Conservation (phyloP, 2,113 vertebrate genomes). For the Oryzias javanicus region DNA sequence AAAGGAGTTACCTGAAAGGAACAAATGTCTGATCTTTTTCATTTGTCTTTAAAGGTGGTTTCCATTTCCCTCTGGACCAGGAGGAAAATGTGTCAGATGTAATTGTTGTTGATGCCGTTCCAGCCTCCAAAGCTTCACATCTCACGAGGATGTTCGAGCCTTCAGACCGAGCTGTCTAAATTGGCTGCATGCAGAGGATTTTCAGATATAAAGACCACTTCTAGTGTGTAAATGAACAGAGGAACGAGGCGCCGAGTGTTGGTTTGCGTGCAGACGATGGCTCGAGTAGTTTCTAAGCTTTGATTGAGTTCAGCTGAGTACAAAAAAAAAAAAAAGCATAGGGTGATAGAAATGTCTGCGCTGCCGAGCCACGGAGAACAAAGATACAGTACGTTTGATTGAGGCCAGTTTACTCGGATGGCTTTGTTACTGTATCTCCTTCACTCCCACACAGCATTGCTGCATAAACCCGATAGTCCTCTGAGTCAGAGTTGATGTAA, state of each 20-base stretch:
- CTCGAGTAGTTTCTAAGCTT: conserved; percentile 20
- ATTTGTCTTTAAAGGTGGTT: conserved; percentile 33
- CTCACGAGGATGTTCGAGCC: conserved; percentile 7
- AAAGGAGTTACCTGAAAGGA: conserved; percentile 42
- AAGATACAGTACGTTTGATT: conserved; percentile 36
- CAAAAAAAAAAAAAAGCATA: not conserved
- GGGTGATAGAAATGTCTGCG: conserved; percentile 22
- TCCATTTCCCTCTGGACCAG: conserved; percentile 30
- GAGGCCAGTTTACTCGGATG: conserved; percentile 33
- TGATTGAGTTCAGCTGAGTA: conserved; percentile 18
- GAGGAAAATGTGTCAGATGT: conserved; percentile 55
- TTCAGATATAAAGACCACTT: conserved; percentile 25
- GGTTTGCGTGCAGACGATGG: conserved; percentile 3
- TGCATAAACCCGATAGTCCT: conserved; percentile 61
- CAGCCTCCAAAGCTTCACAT: conserved; percentile 24
- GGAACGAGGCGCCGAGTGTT: conserved; percentile 10
- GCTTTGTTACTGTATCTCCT: conserved; percentile 57
- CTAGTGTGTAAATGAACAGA: not conserved
- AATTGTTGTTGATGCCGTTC: conserved; percentile 53
- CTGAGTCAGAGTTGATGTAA: conserved; percentile 60
- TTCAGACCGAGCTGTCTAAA: conserved; percentile 31
- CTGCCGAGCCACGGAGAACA: conserved; percentile 11
- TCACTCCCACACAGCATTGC: conserved; percentile 57
- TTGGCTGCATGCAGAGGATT: conserved; percentile 18
- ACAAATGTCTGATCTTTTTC: conserved; percentile 48